A percentile compares a stretch with the other conserved stretches of the same genome.
These are phyloP conservation scores for Panopea generosa DNA, from an alignment of 2,888 invertebrate genomes.

Conservation along the genomic window DNA sequence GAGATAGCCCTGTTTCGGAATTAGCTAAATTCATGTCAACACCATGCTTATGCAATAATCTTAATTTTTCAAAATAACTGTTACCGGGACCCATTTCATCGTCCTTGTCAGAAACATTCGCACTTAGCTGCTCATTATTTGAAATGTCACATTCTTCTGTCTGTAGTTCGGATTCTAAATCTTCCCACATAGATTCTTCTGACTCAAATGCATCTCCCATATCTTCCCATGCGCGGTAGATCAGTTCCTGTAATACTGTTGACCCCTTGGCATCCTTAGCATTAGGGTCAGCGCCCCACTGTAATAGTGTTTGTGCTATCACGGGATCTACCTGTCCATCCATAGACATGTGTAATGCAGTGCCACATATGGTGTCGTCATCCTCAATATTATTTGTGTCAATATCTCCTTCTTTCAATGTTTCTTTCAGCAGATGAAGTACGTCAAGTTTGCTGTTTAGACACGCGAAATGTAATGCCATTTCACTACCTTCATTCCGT, in stretches of 20 bases:
- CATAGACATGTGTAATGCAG: constrained; percentile 42
- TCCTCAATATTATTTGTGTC: constrained; percentile 36
- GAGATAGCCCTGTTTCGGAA: constrained; percentile 7
- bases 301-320: constrained; percentile 19
- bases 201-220: constrained; percentile 23
- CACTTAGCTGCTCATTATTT: neutral
- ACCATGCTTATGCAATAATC: constrained; percentile 6
- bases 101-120: neutral
- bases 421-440: constrained; percentile 18
- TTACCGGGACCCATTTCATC: neutral
- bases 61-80: constrained; percentile 26
- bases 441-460: constrained; percentile 34
- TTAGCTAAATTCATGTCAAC: constrained; percentile 23
- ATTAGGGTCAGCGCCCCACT: constrained; percentile 30
- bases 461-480: constrained; percentile 38
- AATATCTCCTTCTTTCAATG: constrained; percentile 33
- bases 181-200: constrained; percentile 21
- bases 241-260: constrained; percentile 34
- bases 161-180: neutral
- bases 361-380: constrained; percentile 44
- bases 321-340: constrained; percentile 31
- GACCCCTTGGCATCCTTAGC: constrained; percentile 28
- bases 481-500: constrained; percentile 6
- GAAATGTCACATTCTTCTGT: neutral
- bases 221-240: constrained; percentile 35